Base-by-base conservation (phyloP, 1,140 invertebrate genomes). In the Tribolium madens region DNA sequence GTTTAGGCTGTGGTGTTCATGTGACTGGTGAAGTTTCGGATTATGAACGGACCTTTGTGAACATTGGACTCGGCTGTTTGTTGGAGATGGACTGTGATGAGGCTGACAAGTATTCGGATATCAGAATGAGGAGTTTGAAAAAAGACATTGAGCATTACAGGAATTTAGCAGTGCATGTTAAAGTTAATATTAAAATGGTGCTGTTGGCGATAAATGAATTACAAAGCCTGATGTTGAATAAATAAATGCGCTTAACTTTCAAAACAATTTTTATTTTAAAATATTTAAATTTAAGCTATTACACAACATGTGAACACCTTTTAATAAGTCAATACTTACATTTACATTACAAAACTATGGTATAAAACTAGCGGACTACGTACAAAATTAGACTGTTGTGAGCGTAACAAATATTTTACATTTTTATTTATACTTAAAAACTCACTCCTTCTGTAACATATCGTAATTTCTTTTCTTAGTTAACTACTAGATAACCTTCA, bases 171-270 rank as follows among this genome's bases (percentile, higher is more conserved):
- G 81, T 84, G 31, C 73, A 84, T 70, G 79, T 86, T 14, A 86
- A 86, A 78, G 83, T 83, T 2, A 79, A 84, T 79, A 85, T 86
- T 73, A 86, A 86, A 78, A 75, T 86, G 71, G 78, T 81, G 42
- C 77, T 86, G 52, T 77, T 86, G 60, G 85, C 83, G 50, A 82
- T 86, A 9, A 82, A 81, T 79, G 84, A 85, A 79, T 76, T 85
- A 48, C 82, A 82, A 17, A 48, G 69, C 31, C 33, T 79, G 53
- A 75, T 52, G 46, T 47, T 52, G 53, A 6, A 7, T 33, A 76
- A 76, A 36, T 47, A 78, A 74, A 76, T 10, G 7, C 36, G 0
- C 10, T 6, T 57, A 72, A 73, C 52, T 79, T 79, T 76, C 71
- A 17, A 76, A 79, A 79, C 78, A 79, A 74, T 77, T 79, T 78